Evolutionary conservation across 2,888 invertebrate genomes (phyloP), one percentile per base, ranked within the genome.

Genomic region (Zygogramma bicolorata): DNA sequence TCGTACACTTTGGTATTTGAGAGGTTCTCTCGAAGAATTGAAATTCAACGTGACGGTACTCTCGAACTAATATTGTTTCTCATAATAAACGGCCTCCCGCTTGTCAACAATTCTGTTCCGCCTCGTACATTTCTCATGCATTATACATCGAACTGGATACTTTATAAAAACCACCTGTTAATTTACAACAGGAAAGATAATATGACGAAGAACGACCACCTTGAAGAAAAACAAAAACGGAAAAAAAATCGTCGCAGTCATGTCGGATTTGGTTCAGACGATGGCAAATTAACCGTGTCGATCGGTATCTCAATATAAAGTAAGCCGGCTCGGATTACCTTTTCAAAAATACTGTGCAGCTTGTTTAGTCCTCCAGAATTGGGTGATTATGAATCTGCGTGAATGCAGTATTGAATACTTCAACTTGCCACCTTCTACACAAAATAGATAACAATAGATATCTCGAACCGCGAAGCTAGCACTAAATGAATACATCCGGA

Each of bases 101-200:
- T 46, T 46, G 46, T 46, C 18, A 18, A 63, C 29, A 46, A 63
- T 46, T 46, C 18, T 18, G 18, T 46, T 25, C 46, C 63, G 18
- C 63, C 63, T 46, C 63, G 63, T 63, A 63, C 8, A 63, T 31
- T 29, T 25, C 22, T 20, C 7, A 63, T 63, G 46, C 63, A 27
- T 46, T 63, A 46, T 46, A 63, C 29, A 49, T 63, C 63, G 63
- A 73, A 77, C 75, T 69, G 78, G 79, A 79, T 79, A 80, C 78
- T 78, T 75, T 77, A 79, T 79, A 80, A 80, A 81, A 81, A 80
- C 79, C 81, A 81, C 81, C 81, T 81, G 81, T 80, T 81, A 79
- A 77, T 79, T 76, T 77, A 75, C 74, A 71, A 70, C 71, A 79
- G 79, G 80, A 80, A 81, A 82, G 79, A 75, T 76, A 80, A 82